These are phyloP conservation scores for Chrysolina oricalcia DNA, from an alignment of 2,888 invertebrate species.

Conservation along the genomic window DNA sequence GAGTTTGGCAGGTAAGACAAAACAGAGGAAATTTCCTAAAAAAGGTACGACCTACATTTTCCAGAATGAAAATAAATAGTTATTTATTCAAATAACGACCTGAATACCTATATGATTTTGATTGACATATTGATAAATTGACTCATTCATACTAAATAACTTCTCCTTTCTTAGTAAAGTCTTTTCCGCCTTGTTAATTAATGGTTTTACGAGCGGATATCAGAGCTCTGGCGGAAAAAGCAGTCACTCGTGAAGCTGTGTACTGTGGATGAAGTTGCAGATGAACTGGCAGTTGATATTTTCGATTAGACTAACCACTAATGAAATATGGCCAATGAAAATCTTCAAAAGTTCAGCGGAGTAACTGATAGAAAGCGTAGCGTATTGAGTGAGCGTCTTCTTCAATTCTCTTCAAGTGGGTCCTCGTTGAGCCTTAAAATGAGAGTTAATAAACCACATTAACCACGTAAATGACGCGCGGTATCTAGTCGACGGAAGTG, in stretches of 20 bases:
- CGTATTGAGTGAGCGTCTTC: constrained; percentile 7
- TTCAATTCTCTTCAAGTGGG: constrained; percentile 19
- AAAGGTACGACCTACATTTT: too few relatives aligned
- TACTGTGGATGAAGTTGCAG: background rate
- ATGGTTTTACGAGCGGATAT: too few relatives aligned
- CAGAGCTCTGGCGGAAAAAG: too few relatives aligned
- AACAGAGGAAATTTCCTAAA: too few relatives aligned
- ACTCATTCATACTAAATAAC: too few relatives aligned
- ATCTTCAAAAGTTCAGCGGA: background rate
- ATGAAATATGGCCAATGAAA: background rate
- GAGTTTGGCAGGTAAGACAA: too few relatives aligned
- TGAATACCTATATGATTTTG: too few relatives aligned
- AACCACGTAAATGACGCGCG: constrained; percentile 47
- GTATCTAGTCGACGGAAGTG: constrained; percentile 64
- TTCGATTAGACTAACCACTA: background rate
- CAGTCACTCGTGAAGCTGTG: background rate
- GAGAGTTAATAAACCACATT: constrained; percentile 44
- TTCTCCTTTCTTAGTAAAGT: too few relatives aligned
- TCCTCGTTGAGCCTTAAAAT: constrained; percentile 27
- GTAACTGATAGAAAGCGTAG: background rate
- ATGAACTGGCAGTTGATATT: background rate
- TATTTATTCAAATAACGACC: too few relatives aligned
- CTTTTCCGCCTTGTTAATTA: too few relatives aligned
- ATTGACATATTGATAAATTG: too few relatives aligned
- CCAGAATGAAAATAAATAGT: too few relatives aligned